These are phyloP conservation scores for Martes flavigula DNA, from an alignment of 2,797 vertebrate species.

Conservation along the genomic window DNA sequence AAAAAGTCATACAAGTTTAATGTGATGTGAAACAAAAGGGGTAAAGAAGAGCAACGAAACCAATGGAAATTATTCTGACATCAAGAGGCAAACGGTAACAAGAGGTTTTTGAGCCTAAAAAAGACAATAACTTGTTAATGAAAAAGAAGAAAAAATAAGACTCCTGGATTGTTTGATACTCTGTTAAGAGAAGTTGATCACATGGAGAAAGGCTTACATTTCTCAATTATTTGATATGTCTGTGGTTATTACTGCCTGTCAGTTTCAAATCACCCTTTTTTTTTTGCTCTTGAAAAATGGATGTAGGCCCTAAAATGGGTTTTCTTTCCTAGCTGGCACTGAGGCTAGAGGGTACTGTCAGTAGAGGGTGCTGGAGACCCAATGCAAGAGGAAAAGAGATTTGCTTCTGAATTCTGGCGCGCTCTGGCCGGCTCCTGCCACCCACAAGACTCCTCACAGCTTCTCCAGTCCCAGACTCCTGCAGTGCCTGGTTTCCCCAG, in stretches of 20 bases:
- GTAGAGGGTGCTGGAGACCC: background rate
- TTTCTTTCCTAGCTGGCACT: background rate
- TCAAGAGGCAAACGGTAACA: background rate
- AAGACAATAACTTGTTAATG: background rate
- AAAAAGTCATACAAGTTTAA: background rate
- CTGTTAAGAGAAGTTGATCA: background rate
- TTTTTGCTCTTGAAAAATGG: background rate
- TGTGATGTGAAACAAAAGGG: background rate
- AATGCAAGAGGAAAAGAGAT: background rate
- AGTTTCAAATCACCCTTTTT: background rate
- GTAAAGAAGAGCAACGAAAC: background rate
- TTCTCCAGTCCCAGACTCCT: background rate
- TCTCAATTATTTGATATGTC: background rate
- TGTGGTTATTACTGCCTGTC: background rate
- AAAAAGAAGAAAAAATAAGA: background rate
- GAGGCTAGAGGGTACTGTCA: background rate
- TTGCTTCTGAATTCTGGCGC: background rate
- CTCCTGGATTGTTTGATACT: background rate
- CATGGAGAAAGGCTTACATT: background rate
- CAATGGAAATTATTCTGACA: background rate
- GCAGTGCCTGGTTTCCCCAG: background rate
- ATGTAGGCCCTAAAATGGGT: background rate
- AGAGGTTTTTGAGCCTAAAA: background rate
- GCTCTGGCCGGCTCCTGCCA: background rate
- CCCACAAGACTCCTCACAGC: background rate